Evolutionary conservation across 2,888 invertebrate genomes (phyloP).

Genomic region (Nipponacmea schrenckii): DNA sequence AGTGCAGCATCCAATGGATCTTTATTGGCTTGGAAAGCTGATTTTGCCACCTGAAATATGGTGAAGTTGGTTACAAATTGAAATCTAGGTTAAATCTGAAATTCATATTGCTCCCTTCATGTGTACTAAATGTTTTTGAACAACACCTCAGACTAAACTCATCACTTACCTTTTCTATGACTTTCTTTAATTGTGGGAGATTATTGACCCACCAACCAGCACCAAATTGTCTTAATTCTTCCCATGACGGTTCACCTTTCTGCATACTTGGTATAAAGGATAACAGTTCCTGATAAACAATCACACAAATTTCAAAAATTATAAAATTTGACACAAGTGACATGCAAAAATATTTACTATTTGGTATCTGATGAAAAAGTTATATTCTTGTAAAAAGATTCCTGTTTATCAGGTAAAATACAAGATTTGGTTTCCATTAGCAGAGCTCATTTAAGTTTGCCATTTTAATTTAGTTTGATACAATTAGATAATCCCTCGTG

Average conservation of each 20-base stretch:
- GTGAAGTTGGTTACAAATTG: constrained; percentile 25
- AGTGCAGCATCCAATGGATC: constrained; percentile 98
- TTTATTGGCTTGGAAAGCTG: constrained; percentile 88
- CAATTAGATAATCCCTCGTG: too few species aligned
- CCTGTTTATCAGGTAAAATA: too few species aligned
- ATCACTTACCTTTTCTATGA: constrained; percentile 80
- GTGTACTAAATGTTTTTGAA: not conserved
- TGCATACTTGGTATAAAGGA: constrained; percentile 79
- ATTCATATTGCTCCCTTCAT: too few species aligned
- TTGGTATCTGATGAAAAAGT: too few species aligned
- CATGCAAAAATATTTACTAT: too few species aligned
- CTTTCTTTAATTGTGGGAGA: constrained; percentile 81
- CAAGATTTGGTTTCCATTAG: too few species aligned
- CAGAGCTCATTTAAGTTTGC: too few species aligned
- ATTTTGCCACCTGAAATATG: constrained; percentile 81
- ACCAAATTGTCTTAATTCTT: constrained; percentile 87
- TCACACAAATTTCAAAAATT: not conserved
- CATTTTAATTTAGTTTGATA: too few species aligned
- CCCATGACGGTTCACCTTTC: constrained; percentile 78
- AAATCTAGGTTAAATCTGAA: too few species aligned
- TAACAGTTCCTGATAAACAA: constrained; percentile 77
- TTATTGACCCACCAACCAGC: constrained; percentile 97
- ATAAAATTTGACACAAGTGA: not conserved
- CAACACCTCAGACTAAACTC: too few species aligned
- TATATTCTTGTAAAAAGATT: not conserved